Evolutionary conservation across 2,888 invertebrate genomes (phyloP).

Genomic region (Sinopyrophorus schimmeli): DNA sequence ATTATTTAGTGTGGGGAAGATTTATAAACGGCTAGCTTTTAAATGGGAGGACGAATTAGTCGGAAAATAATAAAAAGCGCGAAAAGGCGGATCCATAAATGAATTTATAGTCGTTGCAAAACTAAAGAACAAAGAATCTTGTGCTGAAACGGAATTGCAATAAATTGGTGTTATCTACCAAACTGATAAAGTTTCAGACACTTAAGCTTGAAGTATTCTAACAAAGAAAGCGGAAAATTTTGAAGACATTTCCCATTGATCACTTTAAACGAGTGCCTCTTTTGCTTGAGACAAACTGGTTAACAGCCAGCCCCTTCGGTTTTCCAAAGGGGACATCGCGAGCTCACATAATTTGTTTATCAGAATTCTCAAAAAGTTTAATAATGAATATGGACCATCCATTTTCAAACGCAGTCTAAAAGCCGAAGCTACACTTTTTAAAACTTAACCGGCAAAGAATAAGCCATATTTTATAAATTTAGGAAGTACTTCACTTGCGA

Average conservation of each 20-base stretch:
- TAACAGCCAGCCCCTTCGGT: too few species aligned
- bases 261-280: slow-evolving; percentile 25
- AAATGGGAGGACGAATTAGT: too few species aligned
- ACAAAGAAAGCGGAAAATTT: slow-evolving; percentile 25
- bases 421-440: slow-evolving; percentile 10
- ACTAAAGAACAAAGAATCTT: slow-evolving; percentile 3
- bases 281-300: slow-evolving; percentile 24
- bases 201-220: slow-evolving; percentile 18
- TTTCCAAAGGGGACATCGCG: slow-evolving; percentile 9
- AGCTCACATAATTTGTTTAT: slow-evolving; percentile 13
- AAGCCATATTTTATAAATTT: slow-evolving; percentile 10
- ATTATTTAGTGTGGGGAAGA: too few species aligned
- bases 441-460: slow-evolving; percentile 10
- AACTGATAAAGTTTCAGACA: slow-evolving; percentile 22
- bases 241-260: slow-evolving; percentile 22
- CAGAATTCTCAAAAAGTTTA: slow-evolving; percentile 18
- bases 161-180: slow-evolving; percentile 18
- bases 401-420: slow-evolving; percentile 13
- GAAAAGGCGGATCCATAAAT: too few species aligned
- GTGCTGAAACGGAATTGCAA: slow-evolving; percentile 15
- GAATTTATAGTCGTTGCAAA: too few species aligned
- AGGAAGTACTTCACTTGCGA: slow-evolving; percentile 12
- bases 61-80: too few species aligned
- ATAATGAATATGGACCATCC: slow-evolving; percentile 17
- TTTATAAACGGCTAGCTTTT: too few species aligned